Percentiles rank a stretch among this genome's conserved stretches.
Conservation (phyloP, 2,113 vertebrate species). For the Rhadina sibilatrix region DNA sequence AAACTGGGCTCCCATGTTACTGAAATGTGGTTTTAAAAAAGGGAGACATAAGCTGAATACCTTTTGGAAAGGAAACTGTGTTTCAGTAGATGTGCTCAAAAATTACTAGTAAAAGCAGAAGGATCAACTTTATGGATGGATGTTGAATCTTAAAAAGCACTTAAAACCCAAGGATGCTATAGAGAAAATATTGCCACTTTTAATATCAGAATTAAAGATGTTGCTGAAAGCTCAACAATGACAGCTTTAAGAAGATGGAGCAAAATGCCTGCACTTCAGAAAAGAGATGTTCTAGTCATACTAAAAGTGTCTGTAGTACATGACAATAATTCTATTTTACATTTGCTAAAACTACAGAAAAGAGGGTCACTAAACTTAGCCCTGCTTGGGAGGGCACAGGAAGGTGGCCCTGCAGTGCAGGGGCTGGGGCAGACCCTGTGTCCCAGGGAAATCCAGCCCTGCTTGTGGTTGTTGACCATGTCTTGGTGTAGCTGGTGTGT, state of each 20-base stretch:
- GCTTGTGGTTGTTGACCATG: fast-evolving
- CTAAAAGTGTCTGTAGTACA: neutral
- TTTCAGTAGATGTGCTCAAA: neutral
- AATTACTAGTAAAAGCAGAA: neutral
- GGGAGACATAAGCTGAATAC: neutral
- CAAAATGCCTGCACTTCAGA: neutral
- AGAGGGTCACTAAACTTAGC: neutral
- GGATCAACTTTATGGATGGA: neutral
- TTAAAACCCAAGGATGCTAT: neutral
- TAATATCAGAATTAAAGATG: neutral
- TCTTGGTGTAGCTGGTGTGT: neutral
- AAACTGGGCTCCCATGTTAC: neutral
- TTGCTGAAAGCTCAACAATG: neutral
- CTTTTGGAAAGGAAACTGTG: neutral
- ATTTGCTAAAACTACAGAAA: neutral
- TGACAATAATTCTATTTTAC: neutral
- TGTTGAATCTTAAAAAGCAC: neutral
- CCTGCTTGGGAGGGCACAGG: fast-evolving
- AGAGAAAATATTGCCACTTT: neutral
- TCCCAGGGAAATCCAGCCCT: neutral
- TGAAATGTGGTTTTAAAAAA: neutral
- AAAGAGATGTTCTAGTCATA: neutral
- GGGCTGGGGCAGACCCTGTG: neutral
- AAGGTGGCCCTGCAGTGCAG: neutral
- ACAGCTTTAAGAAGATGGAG: neutral